phyloP scores from a whole-genome alignment of 2,888 invertebrate species.

The Osmoderma eremita region DNA sequence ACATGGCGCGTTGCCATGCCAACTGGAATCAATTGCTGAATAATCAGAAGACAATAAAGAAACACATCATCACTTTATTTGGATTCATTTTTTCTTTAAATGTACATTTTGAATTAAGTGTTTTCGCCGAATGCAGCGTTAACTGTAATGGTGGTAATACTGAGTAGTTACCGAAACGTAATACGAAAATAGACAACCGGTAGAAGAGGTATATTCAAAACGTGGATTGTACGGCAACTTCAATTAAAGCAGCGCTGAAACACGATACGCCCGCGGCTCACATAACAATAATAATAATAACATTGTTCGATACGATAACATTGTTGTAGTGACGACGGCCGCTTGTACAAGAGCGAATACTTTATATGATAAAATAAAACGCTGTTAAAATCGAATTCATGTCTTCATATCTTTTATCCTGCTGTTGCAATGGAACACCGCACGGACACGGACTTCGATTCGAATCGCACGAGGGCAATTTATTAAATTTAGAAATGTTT shows the following conservation, averaged over 20 bases:
- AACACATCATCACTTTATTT: no score
- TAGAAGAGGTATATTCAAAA: slow-evolving; percentile 3
- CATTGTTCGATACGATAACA: slow-evolving; percentile 17
- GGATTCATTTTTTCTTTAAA: no score
- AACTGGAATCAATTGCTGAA: no score
- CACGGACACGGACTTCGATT: not conserved
- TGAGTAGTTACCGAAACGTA: not conserved
- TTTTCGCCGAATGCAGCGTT: no score
- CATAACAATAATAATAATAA: slow-evolving; percentile 29
- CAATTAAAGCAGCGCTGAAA: slow-evolving; percentile 26
- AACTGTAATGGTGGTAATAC: no score
- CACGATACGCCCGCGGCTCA: slow-evolving; percentile 21
- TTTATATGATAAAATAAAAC: slow-evolving; percentile 24
- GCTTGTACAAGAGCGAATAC: not conserved
- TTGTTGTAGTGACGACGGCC: slow-evolving; percentile 19
- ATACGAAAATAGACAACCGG: not conserved
- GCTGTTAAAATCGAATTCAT: slow-evolving; percentile 24
- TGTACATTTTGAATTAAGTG: no score
- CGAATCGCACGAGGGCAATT: slow-evolving; percentile 5
- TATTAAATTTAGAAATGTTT: slow-evolving; percentile 22
- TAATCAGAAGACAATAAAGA: no score
- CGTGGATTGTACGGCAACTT: slow-evolving; percentile 14
- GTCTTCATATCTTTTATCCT: slow-evolving; percentile 19
- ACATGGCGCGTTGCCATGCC: no score
- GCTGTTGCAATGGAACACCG: not conserved